Evolutionary conservation across 2,888 invertebrate species (phyloP), one percentile per base, ranked within the genome.

Genomic region (Lasioglossum zephyrum): DNA sequence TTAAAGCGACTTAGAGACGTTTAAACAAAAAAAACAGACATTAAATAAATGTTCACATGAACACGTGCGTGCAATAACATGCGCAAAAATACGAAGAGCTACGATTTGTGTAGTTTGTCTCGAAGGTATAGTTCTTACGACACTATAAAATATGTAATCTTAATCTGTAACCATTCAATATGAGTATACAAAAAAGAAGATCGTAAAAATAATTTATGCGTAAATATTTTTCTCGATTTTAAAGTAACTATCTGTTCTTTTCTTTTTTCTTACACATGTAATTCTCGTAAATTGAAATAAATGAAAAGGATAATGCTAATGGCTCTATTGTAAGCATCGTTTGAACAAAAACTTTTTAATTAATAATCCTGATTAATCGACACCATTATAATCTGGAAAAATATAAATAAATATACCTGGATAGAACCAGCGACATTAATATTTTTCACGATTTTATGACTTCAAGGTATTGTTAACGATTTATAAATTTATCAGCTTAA

Each of bases 271-370:
- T 66, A 85, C 57, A 73, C 60, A 84, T 90, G 87, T 90, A 89
- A 90, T 76, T 74, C 44, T 76, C 78, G 41, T 88, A 90, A 89
- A 86, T 60, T 84, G 80, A 84, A 89, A 90, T 89, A 90, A 90
- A 90, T 83, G 74, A 83, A 74, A 77, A 84, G 69, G 80, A 73
- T 87, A 89, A 87, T 81, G 80, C 72, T 87, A 89, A 87, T 81
- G 82, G 83, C 49, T 81, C 49, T 73, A 83, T 70, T 77, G 82
- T 84, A 86, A 66, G 76, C 70, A 77, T 77, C 81, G 41, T 84
- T 79, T 76, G 47, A 82, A 73, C 44, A 44, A 80, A 79, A 76
- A 70, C 36, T 31, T 63, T 47, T 85, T 39, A 84, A 88, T 78
- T 75, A 83, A 82, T 89, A 82, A 81, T 79, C 79, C 72, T 83